phyloP scores from a whole-genome alignment of 2,888 invertebrate genomes.

The Acronicta alni region DNA sequence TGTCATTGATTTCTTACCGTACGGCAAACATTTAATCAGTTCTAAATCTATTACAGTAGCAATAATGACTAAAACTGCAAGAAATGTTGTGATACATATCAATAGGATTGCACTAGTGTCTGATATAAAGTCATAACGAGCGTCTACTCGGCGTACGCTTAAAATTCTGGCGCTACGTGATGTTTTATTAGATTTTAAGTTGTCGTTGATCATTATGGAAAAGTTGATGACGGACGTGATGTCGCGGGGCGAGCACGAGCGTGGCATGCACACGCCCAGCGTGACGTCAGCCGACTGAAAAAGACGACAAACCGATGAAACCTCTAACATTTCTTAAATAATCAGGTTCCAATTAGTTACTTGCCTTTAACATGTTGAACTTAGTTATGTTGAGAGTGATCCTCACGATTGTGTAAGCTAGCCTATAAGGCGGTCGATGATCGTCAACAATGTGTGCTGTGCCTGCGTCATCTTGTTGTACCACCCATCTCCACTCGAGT shows the following conservation, averaged over 20 bases:
- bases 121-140: constrained; percentile 65
- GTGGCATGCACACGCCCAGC: constrained; percentile 85
- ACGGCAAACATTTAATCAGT: constrained; percentile 68
- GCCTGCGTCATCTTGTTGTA: constrained; percentile 67
- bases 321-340: neutral
- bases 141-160: constrained; percentile 70
- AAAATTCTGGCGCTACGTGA: constrained; percentile 74
- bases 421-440: constrained; percentile 71
- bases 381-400: constrained; percentile 82
- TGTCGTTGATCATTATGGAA: constrained; percentile 82
- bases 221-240: constrained; percentile 83
- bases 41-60: constrained; percentile 85
- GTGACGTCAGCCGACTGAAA: constrained; percentile 79
- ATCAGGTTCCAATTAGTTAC: constrained; percentile 1
- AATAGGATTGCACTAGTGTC: constrained; percentile 75
- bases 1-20: constrained; percentile 70
- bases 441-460: constrained; percentile 64
- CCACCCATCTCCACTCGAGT: constrained; percentile 71
- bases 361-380: constrained; percentile 75
- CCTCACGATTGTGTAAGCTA: constrained; percentile 72
- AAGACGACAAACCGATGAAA: neutral
- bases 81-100: constrained; percentile 68
- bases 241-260: constrained; percentile 80
- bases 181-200: constrained; percentile 75
- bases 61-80: constrained; percentile 70